Evolutionary conservation across 2,113 vertebrate genomes (phyloP).

Genomic region (Podiceps cristatus): DNA sequence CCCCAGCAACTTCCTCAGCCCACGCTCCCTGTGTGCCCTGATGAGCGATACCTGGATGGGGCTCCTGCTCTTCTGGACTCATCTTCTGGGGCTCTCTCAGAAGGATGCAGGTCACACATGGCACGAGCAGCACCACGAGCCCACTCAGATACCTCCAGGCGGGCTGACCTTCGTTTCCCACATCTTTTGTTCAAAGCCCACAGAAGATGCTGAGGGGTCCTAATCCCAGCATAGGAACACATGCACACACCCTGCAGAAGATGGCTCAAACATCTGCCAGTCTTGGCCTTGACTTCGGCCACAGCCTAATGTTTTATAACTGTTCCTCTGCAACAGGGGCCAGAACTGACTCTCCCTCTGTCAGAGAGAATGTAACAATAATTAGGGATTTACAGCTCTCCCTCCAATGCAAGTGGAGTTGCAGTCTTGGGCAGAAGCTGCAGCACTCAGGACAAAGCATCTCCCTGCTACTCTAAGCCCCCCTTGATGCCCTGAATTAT

Average conservation of each 20-base stretch:
- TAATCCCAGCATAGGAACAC: rapidly evolving
- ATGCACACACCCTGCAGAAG: not conserved
- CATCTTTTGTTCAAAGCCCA: not conserved
- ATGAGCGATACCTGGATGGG: rapidly evolving
- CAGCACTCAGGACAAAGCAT: not conserved
- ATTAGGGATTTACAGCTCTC: not conserved
- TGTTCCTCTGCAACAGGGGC: not conserved
- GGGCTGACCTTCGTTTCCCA: not conserved
- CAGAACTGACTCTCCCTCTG: not conserved
- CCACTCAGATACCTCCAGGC: not conserved
- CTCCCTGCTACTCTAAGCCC: not conserved
- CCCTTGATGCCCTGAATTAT: not conserved
- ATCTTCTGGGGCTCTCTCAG: not conserved
- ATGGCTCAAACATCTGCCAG: not conserved
- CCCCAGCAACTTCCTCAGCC: not conserved
- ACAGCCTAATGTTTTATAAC: not conserved
- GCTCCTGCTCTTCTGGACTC: not conserved
- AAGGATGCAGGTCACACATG: not conserved
- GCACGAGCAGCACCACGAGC: not conserved
- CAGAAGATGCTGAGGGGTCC: not conserved
- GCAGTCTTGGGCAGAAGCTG: not conserved
- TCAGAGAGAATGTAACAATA: not conserved
- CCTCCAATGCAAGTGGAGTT: not conserved
- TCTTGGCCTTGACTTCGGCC: not conserved
- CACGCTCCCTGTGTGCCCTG: not conserved